These are phyloP conservation scores for Bombus sylvicola DNA, from an alignment of 1,140 invertebrate species.

Conservation along the genomic window DNA sequence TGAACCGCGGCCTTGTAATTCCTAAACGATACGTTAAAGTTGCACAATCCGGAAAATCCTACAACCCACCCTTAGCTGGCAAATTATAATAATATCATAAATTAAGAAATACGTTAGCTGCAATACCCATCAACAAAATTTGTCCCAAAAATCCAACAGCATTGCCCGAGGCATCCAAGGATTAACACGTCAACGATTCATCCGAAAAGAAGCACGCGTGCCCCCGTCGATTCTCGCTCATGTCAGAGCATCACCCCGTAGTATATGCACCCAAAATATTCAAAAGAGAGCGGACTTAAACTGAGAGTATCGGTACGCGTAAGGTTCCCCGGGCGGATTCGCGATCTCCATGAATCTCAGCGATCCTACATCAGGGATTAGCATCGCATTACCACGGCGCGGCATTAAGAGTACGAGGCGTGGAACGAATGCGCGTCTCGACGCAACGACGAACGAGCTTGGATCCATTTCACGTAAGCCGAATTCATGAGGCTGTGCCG, in stretches of 20 bases:
- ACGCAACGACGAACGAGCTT: not conserved
- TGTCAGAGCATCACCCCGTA: too few relatives aligned
- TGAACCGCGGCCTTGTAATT: too few relatives aligned
- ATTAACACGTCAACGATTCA: slow-evolving; percentile 26
- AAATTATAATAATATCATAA: too few relatives aligned
- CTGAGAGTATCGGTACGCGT: not conserved
- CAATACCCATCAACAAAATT: not conserved
- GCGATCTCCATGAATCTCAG: slow-evolving; percentile 43
- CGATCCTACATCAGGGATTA: slow-evolving; percentile 43
- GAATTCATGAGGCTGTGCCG: slow-evolving; percentile 78
- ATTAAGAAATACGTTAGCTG: not conserved
- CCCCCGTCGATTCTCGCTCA: not conserved
- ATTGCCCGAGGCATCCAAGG: not conserved
- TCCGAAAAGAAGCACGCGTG: not conserved
- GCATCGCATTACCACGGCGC: slow-evolving; percentile 70
- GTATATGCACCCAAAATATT: not conserved
- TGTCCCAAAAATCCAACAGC: not conserved
- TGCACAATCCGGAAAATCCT: too few relatives aligned
- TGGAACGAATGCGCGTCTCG: slow-evolving; percentile 31
- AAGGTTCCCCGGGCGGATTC: not conserved
- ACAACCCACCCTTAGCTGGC: too few relatives aligned
- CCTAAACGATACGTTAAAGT: too few relatives aligned
- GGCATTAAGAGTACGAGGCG: slow-evolving; percentile 57
- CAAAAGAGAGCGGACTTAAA: not conserved
- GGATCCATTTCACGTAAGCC: slow-evolving; percentile 83